These are phyloP conservation scores for Anser cygnoides DNA, from an alignment of 2,113 vertebrate species.

Conservation along the genomic window DNA sequence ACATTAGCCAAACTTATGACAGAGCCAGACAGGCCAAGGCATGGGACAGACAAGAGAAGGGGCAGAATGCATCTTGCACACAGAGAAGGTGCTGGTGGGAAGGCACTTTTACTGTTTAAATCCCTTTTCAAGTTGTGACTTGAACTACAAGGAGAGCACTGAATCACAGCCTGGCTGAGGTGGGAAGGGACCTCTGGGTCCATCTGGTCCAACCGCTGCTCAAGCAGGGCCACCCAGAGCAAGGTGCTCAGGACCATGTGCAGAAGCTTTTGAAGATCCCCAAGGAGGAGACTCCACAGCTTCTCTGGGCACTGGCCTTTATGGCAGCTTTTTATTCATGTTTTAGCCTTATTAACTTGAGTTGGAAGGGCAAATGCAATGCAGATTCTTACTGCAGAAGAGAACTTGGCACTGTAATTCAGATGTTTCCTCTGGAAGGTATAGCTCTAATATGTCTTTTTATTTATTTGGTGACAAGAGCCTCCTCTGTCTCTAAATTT, in stretches of 20 bases:
- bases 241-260: too few species aligned
- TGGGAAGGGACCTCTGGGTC: too few species aligned
- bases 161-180: too few species aligned
- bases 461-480: not conserved
- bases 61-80: not conserved
- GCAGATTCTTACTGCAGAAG: not conserved
- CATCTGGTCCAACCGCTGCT: too few species aligned
- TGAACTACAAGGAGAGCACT: not conserved
- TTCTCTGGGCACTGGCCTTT: not conserved
- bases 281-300: too few species aligned
- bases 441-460: not conserved
- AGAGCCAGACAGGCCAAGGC: not conserved
- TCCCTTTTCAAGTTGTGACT: not conserved
- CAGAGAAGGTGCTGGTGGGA: not conserved
- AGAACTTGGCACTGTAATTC: not conserved
- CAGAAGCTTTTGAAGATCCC: too few species aligned
- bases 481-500: not conserved
- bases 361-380: not conserved
- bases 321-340: not conserved
- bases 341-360: not conserved
- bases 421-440: not conserved
- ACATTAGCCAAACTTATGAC: rapidly evolving
- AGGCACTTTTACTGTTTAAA: not conserved
- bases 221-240: too few species aligned
- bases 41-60: not conserved